Conservation (phyloP, 2,113 vertebrate species). For the Ceratotherium simum region DNA sequence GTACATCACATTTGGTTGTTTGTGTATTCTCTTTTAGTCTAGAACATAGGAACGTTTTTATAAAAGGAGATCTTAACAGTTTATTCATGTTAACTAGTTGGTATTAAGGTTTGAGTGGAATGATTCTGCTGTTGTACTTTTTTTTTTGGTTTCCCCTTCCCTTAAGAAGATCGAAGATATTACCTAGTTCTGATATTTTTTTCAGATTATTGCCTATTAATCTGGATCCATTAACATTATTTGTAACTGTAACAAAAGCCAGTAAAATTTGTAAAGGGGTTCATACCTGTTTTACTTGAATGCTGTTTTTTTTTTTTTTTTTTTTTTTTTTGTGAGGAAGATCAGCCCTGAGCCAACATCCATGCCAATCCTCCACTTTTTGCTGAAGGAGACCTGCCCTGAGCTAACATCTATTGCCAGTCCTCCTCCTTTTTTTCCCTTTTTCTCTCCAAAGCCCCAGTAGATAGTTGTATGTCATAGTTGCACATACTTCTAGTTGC, state of each 20-base stretch:
- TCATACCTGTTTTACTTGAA: background rate
- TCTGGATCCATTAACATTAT: background rate
- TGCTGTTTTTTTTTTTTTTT: background rate
- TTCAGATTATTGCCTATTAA: background rate
- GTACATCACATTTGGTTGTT: background rate
- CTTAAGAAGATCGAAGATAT: background rate
- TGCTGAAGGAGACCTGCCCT: too few relatives aligned
- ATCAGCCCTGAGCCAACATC: too few relatives aligned
- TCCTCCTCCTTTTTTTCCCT: too few relatives aligned
- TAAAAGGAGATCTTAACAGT: background rate
- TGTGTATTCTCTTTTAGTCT: background rate
- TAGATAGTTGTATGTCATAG: too few relatives aligned
- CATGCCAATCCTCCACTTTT: too few relatives aligned
- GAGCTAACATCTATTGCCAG: too few relatives aligned
- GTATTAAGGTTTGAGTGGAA: background rate
- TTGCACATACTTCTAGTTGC: too few relatives aligned
- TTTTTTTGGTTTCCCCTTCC: background rate
- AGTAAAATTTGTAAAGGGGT: background rate
- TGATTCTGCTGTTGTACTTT: background rate
- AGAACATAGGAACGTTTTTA: background rate
- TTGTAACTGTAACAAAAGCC: conserved; percentile 7
- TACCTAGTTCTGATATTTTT: background rate
- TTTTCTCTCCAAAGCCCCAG: too few relatives aligned
- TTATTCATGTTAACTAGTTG: background rate
- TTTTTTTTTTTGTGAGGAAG: too few relatives aligned